Percentiles rank a stretch among this genome's conserved stretches.
phyloP scores from a whole-genome alignment of 2,888 invertebrate genomes.

The Eupithecia tripunctaria region DNA sequence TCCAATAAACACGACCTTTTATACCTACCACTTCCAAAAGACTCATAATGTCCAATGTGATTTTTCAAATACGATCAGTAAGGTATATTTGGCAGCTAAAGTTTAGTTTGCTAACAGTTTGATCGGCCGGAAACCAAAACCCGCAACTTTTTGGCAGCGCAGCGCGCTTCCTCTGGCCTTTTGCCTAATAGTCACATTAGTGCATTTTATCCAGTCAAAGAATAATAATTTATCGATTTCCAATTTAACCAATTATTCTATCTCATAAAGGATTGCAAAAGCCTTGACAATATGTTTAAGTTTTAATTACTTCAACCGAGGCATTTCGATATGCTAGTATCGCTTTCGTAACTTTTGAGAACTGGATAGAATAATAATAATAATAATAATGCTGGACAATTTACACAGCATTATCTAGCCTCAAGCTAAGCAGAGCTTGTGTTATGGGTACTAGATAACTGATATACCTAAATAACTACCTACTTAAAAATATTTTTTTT shows the following conservation, averaged over 20 bases:
- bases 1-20: too few species aligned
- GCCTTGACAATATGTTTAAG: background rate
- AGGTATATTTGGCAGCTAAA: background rate
- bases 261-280: background rate
- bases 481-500: too few species aligned
- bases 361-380: too few species aligned
- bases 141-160: background rate
- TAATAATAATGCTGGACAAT: too few species aligned
- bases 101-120: background rate
- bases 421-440: too few species aligned
- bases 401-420: too few species aligned
- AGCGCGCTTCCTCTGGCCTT: background rate
- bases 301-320: background rate
- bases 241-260: background rate
- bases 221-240: constrained; percentile 5
- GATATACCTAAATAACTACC: too few species aligned
- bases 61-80: background rate
- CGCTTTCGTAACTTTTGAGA: too few species aligned
- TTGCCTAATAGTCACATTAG: constrained; percentile 12
- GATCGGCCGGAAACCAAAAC: background rate
- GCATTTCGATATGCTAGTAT: too few species aligned
- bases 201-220: background rate
- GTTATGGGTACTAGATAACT: too few species aligned
- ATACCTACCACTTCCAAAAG: background rate
- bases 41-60: background rate